Base-by-base conservation (phyloP, 2,888 invertebrate species). In the Pteria penguin region DNA sequence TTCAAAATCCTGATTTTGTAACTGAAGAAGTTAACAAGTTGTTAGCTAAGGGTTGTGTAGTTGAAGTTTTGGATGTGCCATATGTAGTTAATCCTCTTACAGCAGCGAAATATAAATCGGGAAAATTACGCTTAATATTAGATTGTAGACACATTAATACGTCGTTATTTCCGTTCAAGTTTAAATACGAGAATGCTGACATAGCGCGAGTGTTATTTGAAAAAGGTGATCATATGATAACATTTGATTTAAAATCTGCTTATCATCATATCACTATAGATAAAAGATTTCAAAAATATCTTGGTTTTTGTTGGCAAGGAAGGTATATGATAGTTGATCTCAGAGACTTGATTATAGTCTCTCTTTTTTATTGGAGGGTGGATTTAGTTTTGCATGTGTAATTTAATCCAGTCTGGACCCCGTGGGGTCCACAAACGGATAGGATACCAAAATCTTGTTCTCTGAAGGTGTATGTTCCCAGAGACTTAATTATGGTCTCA, bases 101-200 rank as follows among this genome's bases (percentile, higher is more conserved):
- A 11, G 67, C 68, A 4, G 78, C 74, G 31, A 61, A 58, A 27
- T 70, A 62, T 24, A 75, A 60, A 52, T 52, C 58, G 11, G 29
- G 63, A 45, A 78, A 78, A 55, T 4, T 24, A 26, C 65, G 71
- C 22, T 32, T 73, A 24, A 69, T 73, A 18, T 70, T 77, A 26
- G 76, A 68, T 45, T 78, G 75, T 63, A 61, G 72, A 29, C 72
- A 81, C 36, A 75, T 75, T 26, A 79, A 76, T 62, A 27, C 55
- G 8, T 32, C 33, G 60, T 58, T 78, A 29, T 75, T 70, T 65
- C 33, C 66, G 29, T 76, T 60, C 33, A 78, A 68, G 54, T 78
- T 65, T 31, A 57, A 32, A 54, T 78, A 75, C 29, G 75, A 78
- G 54, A 72, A 78, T 36, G 31, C 31, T 3, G 29, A 8, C 2